Percentiles rank a stretch among this genome's conserved stretches.
phyloP scores from a whole-genome alignment of 1,140 invertebrate genomes.

The Cydia splendana region DNA sequence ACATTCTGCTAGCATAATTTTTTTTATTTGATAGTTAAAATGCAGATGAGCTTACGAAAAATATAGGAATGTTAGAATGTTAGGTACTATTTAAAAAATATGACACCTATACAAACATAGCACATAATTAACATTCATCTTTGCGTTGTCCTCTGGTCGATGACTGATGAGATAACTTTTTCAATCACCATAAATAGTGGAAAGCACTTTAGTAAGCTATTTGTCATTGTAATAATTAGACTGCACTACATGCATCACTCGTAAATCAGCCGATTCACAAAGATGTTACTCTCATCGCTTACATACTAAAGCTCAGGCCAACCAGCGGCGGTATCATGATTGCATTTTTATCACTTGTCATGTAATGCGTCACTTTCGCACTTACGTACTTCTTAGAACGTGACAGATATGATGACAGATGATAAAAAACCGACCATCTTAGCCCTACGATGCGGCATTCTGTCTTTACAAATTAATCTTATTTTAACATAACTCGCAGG shows the following conservation, averaged over 20 bases:
- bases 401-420: too few relatives aligned
- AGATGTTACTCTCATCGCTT: background rate
- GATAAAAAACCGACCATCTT: too few relatives aligned
- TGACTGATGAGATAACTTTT: background rate
- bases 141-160: background rate
- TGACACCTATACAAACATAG: too few relatives aligned
- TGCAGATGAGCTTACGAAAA: background rate
- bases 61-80: background rate
- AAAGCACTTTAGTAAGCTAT: background rate
- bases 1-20: too few relatives aligned
- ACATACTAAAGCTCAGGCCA: background rate
- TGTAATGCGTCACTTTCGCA: too few relatives aligned
- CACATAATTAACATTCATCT: background rate
- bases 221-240: conserved; percentile 12
- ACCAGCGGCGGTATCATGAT: too few relatives aligned
- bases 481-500: too few relatives aligned
- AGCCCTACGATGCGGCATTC: too few relatives aligned
- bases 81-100: background rate
- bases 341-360: too few relatives aligned
- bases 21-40: background rate
- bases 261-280: conserved; percentile 3
- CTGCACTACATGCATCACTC: conserved; percentile 1
- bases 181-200: background rate
- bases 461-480: too few relatives aligned
- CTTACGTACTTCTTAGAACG: too few relatives aligned